phyloP scores from a whole-genome alignment of 2,888 invertebrate species.

The Apocheima hispidaria region DNA sequence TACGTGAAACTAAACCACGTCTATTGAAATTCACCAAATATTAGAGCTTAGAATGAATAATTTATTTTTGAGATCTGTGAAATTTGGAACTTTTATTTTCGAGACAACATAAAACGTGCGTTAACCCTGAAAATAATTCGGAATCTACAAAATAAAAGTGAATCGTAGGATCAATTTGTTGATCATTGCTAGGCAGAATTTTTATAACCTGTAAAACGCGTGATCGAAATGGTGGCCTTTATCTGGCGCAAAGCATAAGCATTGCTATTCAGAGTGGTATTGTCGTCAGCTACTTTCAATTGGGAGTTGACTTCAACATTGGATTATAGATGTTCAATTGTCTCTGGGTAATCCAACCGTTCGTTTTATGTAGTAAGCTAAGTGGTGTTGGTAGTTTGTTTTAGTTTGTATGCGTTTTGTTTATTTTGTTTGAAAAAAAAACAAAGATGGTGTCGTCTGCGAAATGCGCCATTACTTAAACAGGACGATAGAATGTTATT shows the following conservation, averaged over 20 bases:
- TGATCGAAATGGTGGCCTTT: no score
- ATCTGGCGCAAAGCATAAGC: no score
- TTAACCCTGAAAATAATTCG: slow-evolving; percentile 26
- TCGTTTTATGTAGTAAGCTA: no score
- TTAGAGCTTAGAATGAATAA: slow-evolving; percentile 12
- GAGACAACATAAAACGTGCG: slow-evolving; percentile 23
- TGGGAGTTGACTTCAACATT: no score
- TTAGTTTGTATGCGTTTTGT: no score
- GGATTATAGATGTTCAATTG: no score
- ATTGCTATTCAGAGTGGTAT: no score
- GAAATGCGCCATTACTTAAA: not conserved
- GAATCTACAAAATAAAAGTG: slow-evolving; percentile 1
- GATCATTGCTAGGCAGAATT: not conserved
- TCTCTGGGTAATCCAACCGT: no score
- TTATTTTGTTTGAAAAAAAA: no score
- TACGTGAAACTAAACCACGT: slow-evolving; percentile 47
- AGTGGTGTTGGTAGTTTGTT: no score
- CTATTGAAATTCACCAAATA: slow-evolving; percentile 35
- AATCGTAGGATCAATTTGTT: slow-evolving; percentile 17
- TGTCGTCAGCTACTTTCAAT: no score
- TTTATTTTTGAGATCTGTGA: slow-evolving; percentile 11
- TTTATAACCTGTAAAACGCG: no score
- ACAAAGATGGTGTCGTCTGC: not conserved
- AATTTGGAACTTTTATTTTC: slow-evolving; percentile 17
- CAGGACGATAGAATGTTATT: not conserved